Evolutionary conservation across 2,797 vertebrate species (phyloP).

Genomic region (Sebastes ruberrimus): DNA sequence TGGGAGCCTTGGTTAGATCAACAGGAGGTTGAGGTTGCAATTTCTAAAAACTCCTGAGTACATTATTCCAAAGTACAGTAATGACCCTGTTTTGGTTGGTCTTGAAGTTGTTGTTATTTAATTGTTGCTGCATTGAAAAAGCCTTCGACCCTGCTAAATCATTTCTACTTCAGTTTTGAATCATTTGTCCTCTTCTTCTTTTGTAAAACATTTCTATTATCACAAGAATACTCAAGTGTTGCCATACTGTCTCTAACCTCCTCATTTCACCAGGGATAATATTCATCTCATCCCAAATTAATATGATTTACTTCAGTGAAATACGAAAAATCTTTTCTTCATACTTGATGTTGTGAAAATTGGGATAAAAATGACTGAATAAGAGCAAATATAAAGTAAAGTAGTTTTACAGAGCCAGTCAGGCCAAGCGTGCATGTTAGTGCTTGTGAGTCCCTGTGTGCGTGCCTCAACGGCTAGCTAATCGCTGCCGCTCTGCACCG

Average conservation of each 20-base stretch:
- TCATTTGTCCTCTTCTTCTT: slow-evolving; percentile 5
- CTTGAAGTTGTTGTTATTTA: neutral
- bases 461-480: no score
- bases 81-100: neutral
- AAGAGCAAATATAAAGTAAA: no score
- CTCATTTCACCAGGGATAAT: neutral
- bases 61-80: neutral
- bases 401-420: no score
- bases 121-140: neutral
- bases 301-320: neutral
- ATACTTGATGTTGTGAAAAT: no score
- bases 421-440: no score
- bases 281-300: neutral
- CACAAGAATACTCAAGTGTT: neutral
- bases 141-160: slow-evolving; percentile 1
- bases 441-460: no score
- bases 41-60: neutral
- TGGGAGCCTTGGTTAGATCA: slow-evolving; percentile 24
- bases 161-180: neutral
- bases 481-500: no score
- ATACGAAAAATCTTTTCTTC: neutral
- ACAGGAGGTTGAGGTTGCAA: neutral
- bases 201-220: slow-evolving; percentile 7
- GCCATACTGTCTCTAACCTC: neutral
- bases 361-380: no score